phyloP scores from a whole-genome alignment of 2,888 invertebrate species.

The Melieria picta region DNA sequence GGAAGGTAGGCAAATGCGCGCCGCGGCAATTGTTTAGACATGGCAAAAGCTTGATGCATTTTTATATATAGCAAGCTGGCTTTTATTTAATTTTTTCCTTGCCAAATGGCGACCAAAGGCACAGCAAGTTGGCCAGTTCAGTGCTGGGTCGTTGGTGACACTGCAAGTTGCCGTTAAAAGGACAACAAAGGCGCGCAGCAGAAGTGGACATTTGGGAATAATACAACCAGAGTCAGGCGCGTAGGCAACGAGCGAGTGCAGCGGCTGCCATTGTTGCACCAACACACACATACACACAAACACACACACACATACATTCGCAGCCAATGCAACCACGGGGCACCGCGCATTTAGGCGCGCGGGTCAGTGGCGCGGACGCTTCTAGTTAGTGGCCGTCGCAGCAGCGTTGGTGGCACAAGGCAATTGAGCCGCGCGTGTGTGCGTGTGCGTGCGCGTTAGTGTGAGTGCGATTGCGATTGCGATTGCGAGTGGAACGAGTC shows the following conservation, averaged over 20 bases:
- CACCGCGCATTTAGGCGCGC: no score
- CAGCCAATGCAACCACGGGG: no score
- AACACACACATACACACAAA: slow-evolving; percentile 18
- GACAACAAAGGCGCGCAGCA: slow-evolving; percentile 2
- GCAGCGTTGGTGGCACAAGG: no score
- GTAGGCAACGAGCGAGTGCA: slow-evolving; percentile 1
- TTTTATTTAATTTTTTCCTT: no score
- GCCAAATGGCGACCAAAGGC: not conserved
- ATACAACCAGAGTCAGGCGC: not conserved
- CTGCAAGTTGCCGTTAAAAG: not conserved
- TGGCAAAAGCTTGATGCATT: slow-evolving; percentile 28
- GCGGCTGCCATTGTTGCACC: not conserved
- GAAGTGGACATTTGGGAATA: slow-evolving; percentile 37
- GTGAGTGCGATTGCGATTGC: slow-evolving; percentile 12
- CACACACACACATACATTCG: not conserved
- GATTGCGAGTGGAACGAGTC: not conserved
- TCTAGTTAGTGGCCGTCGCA: no score
- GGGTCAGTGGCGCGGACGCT: no score
- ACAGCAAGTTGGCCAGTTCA: no score
- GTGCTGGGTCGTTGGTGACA: no score
- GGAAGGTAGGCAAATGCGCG: not conserved
- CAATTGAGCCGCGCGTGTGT: not conserved
- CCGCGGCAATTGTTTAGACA: slow-evolving; percentile 29
- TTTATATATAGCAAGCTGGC: no score
- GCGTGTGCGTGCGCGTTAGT: slow-evolving; percentile 7